Base-by-base conservation (phyloP, 2,113 vertebrate genomes). In the Tetrax tetrax region DNA sequence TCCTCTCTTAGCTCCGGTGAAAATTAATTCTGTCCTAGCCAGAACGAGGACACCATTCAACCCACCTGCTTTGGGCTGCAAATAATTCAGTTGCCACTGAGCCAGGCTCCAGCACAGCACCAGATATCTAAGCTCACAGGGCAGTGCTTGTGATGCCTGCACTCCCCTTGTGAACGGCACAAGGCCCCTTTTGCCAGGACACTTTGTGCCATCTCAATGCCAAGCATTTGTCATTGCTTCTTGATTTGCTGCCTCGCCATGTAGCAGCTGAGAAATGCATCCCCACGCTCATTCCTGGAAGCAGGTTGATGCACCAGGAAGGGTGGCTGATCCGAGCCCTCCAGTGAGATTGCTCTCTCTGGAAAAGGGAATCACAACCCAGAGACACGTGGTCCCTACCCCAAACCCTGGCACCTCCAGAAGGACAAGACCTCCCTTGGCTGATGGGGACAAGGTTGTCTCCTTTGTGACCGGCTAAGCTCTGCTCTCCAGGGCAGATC, bases 81-180 rank as follows among this genome's bases (percentile, higher is more conserved):
- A 61, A 27, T 28, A 5, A 19, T 0, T 15, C 0, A 2, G 43
- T 1, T 15, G 25, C 11, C n/a, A 2, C 59, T 1, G 16, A 7
- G 61, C 50, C 2, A 0, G 27, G 41, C 57, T 10, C 57, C 7
- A 3, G 68, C 45, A 1, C 72, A 1, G 17, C 1, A 24, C 83
- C 87, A 59, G 79, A 1, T 12, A 3, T 4, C 43, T 1, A 3
- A 47, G 64, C 75, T 65, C 38, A 4, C 57, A 23, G 87, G 23
- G 35, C 65, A 20, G 1, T 0, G 4, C 71, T 6, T 35, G 5
- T 28, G 56, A 65, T 12, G 84, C 28, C 81, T 6, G 60, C 10
- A 11, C 54, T 61, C 15, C 13, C 27, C 45, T 45, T 6, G 35
- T n/a, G 50, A 29, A 77, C 19, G 17, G 59, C 48, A 68, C 8